phyloP scores from a whole-genome alignment of 2,113 vertebrate genomes.

The Mesoclemmys tuberculata region DNA sequence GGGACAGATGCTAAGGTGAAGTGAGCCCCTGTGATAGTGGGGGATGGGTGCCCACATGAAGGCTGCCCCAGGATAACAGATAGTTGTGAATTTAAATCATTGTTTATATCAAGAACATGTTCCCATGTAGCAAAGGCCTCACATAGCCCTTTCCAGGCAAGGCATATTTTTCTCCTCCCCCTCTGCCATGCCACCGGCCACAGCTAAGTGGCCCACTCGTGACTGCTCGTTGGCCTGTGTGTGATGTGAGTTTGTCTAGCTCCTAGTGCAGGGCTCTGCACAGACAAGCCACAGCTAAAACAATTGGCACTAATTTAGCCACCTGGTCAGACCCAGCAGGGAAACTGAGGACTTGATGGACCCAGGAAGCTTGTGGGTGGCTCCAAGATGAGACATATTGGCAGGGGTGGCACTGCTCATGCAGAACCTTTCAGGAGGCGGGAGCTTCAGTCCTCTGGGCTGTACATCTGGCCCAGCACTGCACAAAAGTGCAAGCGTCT shows the following conservation, averaged over 20 bases:
- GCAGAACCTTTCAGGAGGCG: fast-evolving
- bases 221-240: not conserved
- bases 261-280: too few relatives aligned
- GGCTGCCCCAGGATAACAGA: not conserved
- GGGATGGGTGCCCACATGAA: not conserved
- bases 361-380: too few relatives aligned
- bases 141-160: not conserved
- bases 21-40: not conserved
- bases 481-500: fast-evolving
- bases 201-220: not conserved
- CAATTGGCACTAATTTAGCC: too few relatives aligned
- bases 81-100: not conserved
- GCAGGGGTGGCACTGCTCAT: not conserved
- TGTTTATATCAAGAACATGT: not conserved
- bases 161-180: not conserved
- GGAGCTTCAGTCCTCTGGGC: not conserved
- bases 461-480: fast-evolving
- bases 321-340: not conserved
- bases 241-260: not conserved
- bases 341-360: not conserved
- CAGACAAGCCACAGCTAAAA: too few relatives aligned
- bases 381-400: not conserved
- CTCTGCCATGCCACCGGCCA: not conserved
- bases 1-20: not conserved
- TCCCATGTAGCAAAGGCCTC: not conserved